These are phyloP conservation scores for Tiphia femorata DNA, from an alignment of 2,888 invertebrate species.

Conservation along the genomic window DNA sequence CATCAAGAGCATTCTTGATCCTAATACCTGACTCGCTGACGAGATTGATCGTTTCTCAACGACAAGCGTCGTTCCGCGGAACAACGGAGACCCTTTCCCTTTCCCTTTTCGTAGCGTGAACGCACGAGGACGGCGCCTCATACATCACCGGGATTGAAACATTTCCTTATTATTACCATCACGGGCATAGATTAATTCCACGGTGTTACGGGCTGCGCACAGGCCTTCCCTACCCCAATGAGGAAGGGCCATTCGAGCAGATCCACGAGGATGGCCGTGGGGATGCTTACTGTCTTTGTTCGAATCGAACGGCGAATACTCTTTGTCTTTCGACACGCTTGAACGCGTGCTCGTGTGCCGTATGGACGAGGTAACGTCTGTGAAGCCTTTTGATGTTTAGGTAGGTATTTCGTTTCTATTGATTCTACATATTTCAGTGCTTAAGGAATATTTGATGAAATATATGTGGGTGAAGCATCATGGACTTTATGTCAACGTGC, in stretches of 20 bases:
- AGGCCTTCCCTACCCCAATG: no score
- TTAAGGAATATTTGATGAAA: no score
- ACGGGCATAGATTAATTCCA: slow-evolving; percentile 68
- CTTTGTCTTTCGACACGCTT: slow-evolving; percentile 33
- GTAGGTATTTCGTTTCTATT: no score
- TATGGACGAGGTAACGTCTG: neutral
- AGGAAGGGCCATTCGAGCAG: slow-evolving; percentile 39
- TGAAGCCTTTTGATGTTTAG: neutral
- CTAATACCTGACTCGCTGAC: slow-evolving; percentile 39
- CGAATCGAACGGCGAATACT: slow-evolving; percentile 41
- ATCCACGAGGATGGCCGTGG: slow-evolving; percentile 34
- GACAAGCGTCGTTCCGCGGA: slow-evolving; percentile 45
- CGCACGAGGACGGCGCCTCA: slow-evolving; percentile 42
- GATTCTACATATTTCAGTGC: no score
- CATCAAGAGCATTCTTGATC: slow-evolving; percentile 42
- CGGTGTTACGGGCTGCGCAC: slow-evolving; percentile 54
- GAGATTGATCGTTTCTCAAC: slow-evolving; percentile 53
- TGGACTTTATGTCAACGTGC: no score
- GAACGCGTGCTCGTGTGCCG: slow-evolving; percentile 1
- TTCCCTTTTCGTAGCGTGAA: no score
- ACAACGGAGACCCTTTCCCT: slow-evolving; percentile 47
- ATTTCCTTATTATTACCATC: slow-evolving; percentile 68
- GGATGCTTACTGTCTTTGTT: slow-evolving; percentile 46
- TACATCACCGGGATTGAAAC: slow-evolving; percentile 68
- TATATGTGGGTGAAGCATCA: no score